A percentile compares a stretch with the other conserved stretches of the same genome.
Evolutionary conservation across 2,113 vertebrate species (phyloP).

Genomic region (Tympanuchus pallidicinctus): DNA sequence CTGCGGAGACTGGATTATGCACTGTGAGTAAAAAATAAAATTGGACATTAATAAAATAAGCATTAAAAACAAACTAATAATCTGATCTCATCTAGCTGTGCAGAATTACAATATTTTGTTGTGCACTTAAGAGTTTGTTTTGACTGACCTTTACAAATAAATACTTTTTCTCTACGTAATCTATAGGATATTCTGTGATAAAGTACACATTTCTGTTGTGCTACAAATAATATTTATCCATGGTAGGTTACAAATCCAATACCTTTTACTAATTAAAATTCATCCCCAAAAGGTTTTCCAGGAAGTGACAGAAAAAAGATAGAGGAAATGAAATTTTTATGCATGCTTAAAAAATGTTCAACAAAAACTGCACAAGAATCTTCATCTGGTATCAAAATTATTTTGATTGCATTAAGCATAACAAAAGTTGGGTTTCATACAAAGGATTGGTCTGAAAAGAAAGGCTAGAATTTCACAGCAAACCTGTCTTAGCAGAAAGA

Average conservation of each 20-base stretch:
- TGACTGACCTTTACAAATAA: not conserved
- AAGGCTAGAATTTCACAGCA: conserved; percentile 27
- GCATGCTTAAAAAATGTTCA: not conserved
- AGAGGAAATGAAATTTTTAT: not conserved
- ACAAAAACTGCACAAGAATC: conserved; percentile 4
- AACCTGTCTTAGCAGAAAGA: conserved; percentile 33
- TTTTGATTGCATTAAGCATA: conserved; percentile 38
- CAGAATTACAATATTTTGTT: conserved; percentile 13
- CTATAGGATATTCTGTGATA: not conserved
- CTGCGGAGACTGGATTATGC: conserved; percentile 30
- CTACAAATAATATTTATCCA: not conserved
- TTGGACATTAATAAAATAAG: conserved; percentile 10
- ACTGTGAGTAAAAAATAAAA: not conserved
- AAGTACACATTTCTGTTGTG: not conserved
- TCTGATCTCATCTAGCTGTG: conserved; percentile 8
- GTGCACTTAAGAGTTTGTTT: not conserved
- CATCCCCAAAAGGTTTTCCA: conserved; percentile 9
- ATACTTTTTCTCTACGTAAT: not conserved
- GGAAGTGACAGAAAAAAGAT: not conserved
- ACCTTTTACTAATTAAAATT: not conserved
- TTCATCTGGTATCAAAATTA: not conserved
- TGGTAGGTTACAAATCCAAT: not conserved
- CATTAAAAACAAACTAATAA: conserved; percentile 34
- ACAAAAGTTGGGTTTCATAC: conserved; percentile 43
- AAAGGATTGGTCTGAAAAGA: conserved; percentile 36